phyloP scores from a whole-genome alignment of 2,888 invertebrate species.

The Chymomyza procnemis region DNA sequence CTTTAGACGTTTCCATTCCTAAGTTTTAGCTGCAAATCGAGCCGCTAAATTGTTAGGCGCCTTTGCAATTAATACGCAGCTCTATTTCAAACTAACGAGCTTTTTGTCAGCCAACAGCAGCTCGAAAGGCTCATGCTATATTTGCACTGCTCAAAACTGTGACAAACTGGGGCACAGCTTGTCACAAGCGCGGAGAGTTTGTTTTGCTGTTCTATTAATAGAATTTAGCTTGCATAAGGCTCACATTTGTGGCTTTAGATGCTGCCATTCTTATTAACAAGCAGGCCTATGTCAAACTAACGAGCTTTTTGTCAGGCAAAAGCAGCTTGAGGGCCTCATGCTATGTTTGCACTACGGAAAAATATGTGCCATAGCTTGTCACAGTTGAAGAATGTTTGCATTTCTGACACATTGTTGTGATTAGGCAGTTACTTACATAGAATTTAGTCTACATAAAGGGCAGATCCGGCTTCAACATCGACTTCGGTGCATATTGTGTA shows the following conservation, averaged over 20 bases:
- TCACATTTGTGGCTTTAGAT: constrained; percentile 31
- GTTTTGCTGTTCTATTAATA: too few species aligned
- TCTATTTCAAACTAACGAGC: constrained; percentile 21
- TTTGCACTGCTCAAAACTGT: constrained; percentile 13
- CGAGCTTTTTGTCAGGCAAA: constrained; percentile 40
- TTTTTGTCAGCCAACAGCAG: constrained; percentile 38
- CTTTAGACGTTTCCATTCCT: constrained; percentile 20
- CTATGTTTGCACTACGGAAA: constrained; percentile 13
- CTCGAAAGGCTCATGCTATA: constrained; percentile 6
- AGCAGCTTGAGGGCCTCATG: constrained; percentile 13
- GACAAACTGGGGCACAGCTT: too few species aligned
- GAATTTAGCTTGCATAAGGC: constrained; percentile 30
- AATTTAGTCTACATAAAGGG: too few species aligned
- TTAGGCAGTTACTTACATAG: too few species aligned
- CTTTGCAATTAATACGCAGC: constrained; percentile 23
- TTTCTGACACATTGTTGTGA: too few species aligned
- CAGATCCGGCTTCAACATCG: too few species aligned
- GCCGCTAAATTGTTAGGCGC: constrained; percentile 36
- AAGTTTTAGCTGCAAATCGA: constrained; percentile 44
- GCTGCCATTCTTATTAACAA: constrained; percentile 21
- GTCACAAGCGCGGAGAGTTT: too few species aligned
- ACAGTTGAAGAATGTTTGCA: too few species aligned
- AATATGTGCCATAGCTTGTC: not conserved
- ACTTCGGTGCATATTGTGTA: too few species aligned
- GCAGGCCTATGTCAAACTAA: constrained; percentile 10